Base-by-base conservation (phyloP, 2,888 invertebrate genomes). In the Agrotis clavis region DNA sequence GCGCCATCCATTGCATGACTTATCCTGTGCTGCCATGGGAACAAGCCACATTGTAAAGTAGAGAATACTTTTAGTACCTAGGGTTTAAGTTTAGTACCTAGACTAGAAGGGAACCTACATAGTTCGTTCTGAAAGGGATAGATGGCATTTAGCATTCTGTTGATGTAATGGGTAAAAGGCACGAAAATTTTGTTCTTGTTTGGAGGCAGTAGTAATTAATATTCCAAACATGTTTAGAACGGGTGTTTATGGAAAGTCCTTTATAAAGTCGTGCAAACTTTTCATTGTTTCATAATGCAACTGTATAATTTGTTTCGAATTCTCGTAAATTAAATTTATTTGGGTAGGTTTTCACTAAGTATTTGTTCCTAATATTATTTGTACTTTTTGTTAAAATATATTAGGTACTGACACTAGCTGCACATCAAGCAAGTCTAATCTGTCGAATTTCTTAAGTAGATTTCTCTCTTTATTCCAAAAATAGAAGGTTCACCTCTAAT, bases 1-100 rank as follows among this genome's bases (percentile, higher is more conserved):
- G 56, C 79, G 76, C 81, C 81, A 69, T 63, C 79, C 61, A 56
- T 62, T 76, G 76, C 25, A 53, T n/a, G 19, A 53, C 21, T 35
- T n/a, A 59, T 51, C 11, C 45, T 54, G 16, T 19, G 63, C 48
- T 74, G 60, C 19, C 60, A 47, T 54, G 11, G 64, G 47, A 70
- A 57, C 62, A 50, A 41, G 18, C n/a, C 0, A 13, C 13, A 53
- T 75, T 19, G 18, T 51, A 45, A 21, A 19, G 35, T 62, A 57
- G 41, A 54, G 30, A 30, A 45, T 64, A 50, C 30, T 9, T 63
- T 60, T 25, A 14, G 47, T 35, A 50, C 53, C 14, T 35, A 71
- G 18, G 11, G 21, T 47, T 13, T 60, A 45, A 13, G 30, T n/a
- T 1, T 11, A 25, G 25, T 50, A 41, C 48, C n/a, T 57, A 30